A percentile compares a stretch with the other conserved stretches of the same genome.
Evolutionary conservation across 2,113 vertebrate species (phyloP).

Genomic region (Oncorhynchus kisutch): DNA sequence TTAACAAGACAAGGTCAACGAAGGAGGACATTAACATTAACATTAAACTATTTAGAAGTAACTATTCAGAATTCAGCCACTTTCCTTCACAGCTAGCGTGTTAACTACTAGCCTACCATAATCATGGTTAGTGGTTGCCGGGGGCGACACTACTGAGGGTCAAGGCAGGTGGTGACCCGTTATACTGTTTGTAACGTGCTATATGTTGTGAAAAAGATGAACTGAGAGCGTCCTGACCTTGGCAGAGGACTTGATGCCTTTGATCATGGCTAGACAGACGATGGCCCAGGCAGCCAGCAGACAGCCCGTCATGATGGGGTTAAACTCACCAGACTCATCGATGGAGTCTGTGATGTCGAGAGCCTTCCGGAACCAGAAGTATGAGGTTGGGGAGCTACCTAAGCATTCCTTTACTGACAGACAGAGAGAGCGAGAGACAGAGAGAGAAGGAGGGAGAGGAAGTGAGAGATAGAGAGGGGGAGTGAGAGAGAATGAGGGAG

Average conservation of each 20-base stretch:
- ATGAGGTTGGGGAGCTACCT: constrained; percentile 73
- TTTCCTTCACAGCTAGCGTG: no score
- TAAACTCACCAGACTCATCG: constrained; percentile 69
- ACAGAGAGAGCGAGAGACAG: constrained; percentile 12
- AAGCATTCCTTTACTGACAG: constrained; percentile 76
- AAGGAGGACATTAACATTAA: no score
- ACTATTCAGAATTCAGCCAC: no score
- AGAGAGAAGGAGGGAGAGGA: background rate
- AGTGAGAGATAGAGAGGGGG: background rate
- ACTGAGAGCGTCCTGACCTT: constrained; percentile 62
- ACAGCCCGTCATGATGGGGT: constrained; percentile 70
- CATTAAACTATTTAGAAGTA: no score
- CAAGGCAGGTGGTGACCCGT: no score
- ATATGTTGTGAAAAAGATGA: no score
- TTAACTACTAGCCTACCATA: no score
- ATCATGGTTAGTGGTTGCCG: no score
- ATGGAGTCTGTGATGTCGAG: constrained; percentile 79
- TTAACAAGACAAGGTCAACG: no score
- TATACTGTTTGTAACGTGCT: no score
- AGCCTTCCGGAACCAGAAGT: constrained; percentile 85
- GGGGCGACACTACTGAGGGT: no score
- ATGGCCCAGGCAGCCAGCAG: constrained; percentile 78
- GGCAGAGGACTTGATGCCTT: constrained; percentile 81
- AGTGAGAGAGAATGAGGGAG: background rate
- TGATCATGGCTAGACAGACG: constrained; percentile 76